phyloP scores from a whole-genome alignment of 2,888 invertebrate species.

The Drosophila limbata region DNA sequence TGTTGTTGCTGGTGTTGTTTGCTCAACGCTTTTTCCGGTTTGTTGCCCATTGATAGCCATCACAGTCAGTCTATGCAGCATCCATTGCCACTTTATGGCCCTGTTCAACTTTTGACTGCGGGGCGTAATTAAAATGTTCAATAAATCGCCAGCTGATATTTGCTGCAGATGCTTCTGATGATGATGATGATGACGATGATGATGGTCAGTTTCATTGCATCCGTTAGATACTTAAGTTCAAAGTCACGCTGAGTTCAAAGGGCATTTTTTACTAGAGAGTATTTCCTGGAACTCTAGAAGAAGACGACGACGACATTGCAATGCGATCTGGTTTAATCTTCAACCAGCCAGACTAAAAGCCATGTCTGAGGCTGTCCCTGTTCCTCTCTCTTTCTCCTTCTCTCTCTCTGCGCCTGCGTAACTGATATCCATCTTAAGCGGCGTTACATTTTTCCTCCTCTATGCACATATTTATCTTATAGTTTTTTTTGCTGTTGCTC shows the following conservation, averaged over 20 bases:
- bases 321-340: slow-evolving; percentile 15
- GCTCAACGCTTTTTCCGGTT: slow-evolving; percentile 68
- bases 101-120: slow-evolving; percentile 46
- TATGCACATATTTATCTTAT: slow-evolving; percentile 39
- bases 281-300: slow-evolving; percentile 20
- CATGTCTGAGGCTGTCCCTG: neutral
- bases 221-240: slow-evolving; percentile 12
- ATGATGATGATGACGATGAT: neutral
- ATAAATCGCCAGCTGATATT: slow-evolving; percentile 54
- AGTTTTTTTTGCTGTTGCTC: slow-evolving; percentile 5
- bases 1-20: slow-evolving; percentile 28
- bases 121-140: slow-evolving; percentile 74
- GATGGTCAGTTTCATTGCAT: slow-evolving; percentile 8
- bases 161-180: slow-evolving; percentile 2
- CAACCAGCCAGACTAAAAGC: neutral
- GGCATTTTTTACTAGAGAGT: slow-evolving; percentile 5
- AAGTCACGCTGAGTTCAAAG: slow-evolving; percentile 25
- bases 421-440: slow-evolving; percentile 76
- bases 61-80: slow-evolving; percentile 32
- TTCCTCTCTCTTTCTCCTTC: neutral
- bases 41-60: slow-evolving; percentile 67
- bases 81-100: slow-evolving; percentile 29
- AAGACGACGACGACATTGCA: neutral
- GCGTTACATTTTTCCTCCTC: slow-evolving; percentile 66
- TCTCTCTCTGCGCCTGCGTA: slow-evolving; percentile 54